Conservation (phyloP, 2,888 invertebrate species). For the Callyntrura sp. region DNA sequence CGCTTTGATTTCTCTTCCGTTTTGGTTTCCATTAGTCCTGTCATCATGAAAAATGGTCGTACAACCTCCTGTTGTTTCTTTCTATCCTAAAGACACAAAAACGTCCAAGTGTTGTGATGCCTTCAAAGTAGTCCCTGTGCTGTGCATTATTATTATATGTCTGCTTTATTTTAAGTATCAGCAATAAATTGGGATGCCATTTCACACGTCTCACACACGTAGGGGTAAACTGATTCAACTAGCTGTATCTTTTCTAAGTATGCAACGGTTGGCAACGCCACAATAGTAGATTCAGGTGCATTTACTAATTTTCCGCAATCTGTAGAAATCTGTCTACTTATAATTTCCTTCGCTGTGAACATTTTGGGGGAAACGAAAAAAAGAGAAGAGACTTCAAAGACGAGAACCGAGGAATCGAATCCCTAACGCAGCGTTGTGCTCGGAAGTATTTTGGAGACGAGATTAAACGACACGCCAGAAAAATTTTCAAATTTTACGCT, state of each 20-base stretch:
- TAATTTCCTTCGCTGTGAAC: not conserved
- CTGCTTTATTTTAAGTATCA: not conserved
- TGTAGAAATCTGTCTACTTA: not conserved
- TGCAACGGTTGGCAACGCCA: not conserved
- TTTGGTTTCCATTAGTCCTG: slow-evolving; percentile 2
- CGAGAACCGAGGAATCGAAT: too few relatives aligned
- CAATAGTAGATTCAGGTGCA: not conserved
- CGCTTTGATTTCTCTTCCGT: slow-evolving; percentile 67
- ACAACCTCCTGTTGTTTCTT: slow-evolving; percentile 43
- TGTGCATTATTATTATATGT: too few relatives aligned
- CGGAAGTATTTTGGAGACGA: slow-evolving; percentile 23
- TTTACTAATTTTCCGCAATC: slow-evolving; percentile 19
- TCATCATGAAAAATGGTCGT: not conserved
- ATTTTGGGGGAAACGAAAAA: not conserved
- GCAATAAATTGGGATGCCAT: too few relatives aligned
- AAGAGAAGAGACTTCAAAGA: not conserved
- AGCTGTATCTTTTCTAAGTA: too few relatives aligned
- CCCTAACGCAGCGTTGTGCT: not conserved
- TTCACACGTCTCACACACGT: not conserved
- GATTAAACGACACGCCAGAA: slow-evolving; percentile 34
- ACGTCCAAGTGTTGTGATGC: not conserved
- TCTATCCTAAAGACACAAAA: slow-evolving; percentile 30
- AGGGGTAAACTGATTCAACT: slow-evolving; percentile 12
- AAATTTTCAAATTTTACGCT: slow-evolving; percentile 52
- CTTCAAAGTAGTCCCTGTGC: not conserved